Percentiles rank a stretch among this genome's conserved stretches.
phyloP scores from a whole-genome alignment of 2,797 vertebrate genomes.

The Anableps anableps region DNA sequence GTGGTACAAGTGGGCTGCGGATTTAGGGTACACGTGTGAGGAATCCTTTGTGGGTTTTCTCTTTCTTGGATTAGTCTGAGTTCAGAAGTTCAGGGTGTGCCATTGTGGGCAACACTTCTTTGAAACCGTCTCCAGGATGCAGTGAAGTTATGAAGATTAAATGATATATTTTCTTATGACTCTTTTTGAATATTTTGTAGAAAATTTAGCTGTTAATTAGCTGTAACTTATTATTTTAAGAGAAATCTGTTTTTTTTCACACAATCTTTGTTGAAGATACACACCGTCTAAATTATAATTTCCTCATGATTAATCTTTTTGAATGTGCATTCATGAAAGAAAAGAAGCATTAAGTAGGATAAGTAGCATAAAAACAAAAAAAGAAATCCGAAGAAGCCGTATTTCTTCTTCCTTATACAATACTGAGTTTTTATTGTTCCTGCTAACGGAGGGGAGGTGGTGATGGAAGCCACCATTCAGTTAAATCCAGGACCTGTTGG shows the following conservation, averaged over 20 bases:
- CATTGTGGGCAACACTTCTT: conserved; percentile 16
- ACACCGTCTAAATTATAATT: conserved; percentile 12
- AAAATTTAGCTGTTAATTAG: conserved; percentile 2
- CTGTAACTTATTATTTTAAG: not conserved
- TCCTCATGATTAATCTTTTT: conserved; percentile 41
- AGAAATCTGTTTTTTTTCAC: not conserved
- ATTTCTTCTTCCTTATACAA: conserved; percentile 53
- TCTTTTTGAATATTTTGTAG: conserved; percentile 10
- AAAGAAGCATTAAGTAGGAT: not conserved
- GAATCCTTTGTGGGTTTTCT: conserved; percentile 40
- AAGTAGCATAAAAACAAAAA: conserved; percentile 40
- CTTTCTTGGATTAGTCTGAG: conserved; percentile 37
- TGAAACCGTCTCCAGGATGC: conserved; percentile 11
- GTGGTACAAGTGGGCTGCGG: conserved; percentile 55
- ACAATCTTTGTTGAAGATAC: not conserved
- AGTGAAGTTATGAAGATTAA: conserved; percentile 3
- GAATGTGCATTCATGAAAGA: conserved; percentile 44
- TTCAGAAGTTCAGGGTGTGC: conserved; percentile 55
- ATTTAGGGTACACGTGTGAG: conserved; percentile 51
- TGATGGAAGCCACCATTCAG: conserved; percentile 38
- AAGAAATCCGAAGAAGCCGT: conserved; percentile 23
- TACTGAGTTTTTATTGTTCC: conserved; percentile 57
- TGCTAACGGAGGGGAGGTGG: conserved; percentile 25
- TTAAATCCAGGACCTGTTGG: conserved; percentile 54
- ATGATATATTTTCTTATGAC: not conserved